Conservation (phyloP, 2,888 invertebrate species). For the Drosophila nr. fundita region DNA sequence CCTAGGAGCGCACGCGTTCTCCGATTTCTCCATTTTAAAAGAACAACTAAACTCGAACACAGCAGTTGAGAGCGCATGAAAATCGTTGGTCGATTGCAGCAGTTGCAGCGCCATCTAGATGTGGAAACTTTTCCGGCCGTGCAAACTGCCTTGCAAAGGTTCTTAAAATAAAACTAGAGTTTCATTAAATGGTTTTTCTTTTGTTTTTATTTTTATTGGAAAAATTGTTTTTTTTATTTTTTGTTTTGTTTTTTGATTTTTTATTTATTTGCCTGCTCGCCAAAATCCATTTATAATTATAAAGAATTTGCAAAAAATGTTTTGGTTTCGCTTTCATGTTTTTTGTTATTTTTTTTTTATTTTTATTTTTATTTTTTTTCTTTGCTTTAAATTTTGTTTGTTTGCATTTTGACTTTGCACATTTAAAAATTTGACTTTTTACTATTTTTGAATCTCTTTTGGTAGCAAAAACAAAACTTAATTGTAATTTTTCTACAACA, state of each 20-base stretch:
- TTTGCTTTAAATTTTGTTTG: slow-evolving; percentile 17
- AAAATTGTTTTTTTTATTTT: slow-evolving; percentile 60
- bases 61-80: background rate
- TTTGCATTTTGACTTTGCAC: slow-evolving; percentile 53
- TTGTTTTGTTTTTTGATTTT: slow-evolving; percentile 28
- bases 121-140: background rate
- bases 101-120: background rate
- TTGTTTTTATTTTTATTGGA: slow-evolving; percentile 69
- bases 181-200: slow-evolving; percentile 25
- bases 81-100: background rate
- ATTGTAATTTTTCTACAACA: slow-evolving; percentile 80
- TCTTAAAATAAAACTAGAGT: background rate
- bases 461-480: slow-evolving; percentile 80
- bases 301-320: slow-evolving; percentile 74
- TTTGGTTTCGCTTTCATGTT: slow-evolving; percentile 32
- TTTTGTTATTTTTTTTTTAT: slow-evolving; percentile 2
- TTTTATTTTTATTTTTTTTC: background rate
- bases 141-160: background rate
- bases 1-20: rapidly evolving
- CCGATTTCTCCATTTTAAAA: background rate
- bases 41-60: background rate
- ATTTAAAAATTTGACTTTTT: slow-evolving; percentile 70
- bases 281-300: slow-evolving; percentile 67
- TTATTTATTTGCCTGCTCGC: slow-evolving; percentile 59
- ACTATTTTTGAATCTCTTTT: slow-evolving; percentile 32